Conservation (phyloP, 2,888 invertebrate genomes). For the Drosophila ezoana region DNA sequence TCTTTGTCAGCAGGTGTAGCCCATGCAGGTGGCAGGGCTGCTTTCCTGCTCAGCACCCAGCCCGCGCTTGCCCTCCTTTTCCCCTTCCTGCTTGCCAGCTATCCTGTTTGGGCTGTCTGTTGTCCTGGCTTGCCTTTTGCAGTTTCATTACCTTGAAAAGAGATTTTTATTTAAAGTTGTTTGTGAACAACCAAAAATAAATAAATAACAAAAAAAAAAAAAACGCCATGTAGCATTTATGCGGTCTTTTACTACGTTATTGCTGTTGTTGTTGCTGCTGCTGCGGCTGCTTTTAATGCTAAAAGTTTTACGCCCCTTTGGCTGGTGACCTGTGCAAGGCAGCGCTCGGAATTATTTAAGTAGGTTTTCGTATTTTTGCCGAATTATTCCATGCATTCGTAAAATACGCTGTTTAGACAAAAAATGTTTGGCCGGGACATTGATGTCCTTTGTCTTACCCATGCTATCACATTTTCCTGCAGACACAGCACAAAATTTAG, state of each 20-base stretch:
- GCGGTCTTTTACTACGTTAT: conserved; percentile 67
- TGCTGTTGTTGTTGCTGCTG: conserved; percentile 43
- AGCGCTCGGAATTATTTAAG: conserved; percentile 74
- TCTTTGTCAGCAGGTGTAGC: conserved; percentile 79
- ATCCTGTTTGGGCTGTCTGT: conserved; percentile 25
- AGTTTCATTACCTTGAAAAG: conserved; percentile 76
- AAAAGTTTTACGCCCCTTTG: conserved; percentile 63
- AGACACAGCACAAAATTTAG: conserved; percentile 71
- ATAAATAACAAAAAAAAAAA: conserved; percentile 40
- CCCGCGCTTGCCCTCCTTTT: conserved; percentile 1
- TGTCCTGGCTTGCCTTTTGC: conserved; percentile 62
- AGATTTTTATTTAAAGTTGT: conserved; percentile 79
- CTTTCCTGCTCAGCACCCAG: conserved; percentile 2
- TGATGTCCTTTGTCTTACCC: conserved; percentile 45
- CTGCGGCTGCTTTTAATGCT: conserved; percentile 63
- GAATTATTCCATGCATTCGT: conserved; percentile 78
- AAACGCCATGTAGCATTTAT: conserved; percentile 77
- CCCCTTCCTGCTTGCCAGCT: conserved; percentile 15
- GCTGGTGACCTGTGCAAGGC: conserved; percentile 43
- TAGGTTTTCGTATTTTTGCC: conserved; percentile 22
- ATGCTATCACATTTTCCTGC: conserved; percentile 44
- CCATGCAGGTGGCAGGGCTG: conserved; percentile 47
- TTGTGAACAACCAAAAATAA: conserved; percentile 33
- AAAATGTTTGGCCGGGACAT: conserved; percentile 39
- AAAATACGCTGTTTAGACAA: conserved; percentile 73